These are phyloP conservation scores for Anniella stebbinsi DNA, from an alignment of 2,797 vertebrate species.

Conservation along the genomic window DNA sequence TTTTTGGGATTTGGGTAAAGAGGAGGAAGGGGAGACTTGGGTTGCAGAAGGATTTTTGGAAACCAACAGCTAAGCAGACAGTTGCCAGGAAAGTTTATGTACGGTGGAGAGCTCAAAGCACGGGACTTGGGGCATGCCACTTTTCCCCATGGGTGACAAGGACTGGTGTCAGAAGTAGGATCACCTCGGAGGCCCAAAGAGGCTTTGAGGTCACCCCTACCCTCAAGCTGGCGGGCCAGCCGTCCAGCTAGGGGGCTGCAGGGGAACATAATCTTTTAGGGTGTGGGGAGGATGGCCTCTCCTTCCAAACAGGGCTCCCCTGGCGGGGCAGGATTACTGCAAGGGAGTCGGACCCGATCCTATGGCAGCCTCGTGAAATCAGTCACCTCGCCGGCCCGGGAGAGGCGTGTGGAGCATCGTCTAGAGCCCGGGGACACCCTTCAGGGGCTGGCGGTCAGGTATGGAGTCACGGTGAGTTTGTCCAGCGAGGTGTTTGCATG, in stretches of 20 bases:
- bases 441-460: slow-evolving; percentile 89
- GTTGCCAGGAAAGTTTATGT: not conserved
- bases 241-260: not conserved
- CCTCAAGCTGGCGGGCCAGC: not conserved
- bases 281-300: slow-evolving; percentile 63
- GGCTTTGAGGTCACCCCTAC: not conserved
- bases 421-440: slow-evolving; percentile 89
- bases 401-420: slow-evolving; percentile 82
- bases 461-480: slow-evolving; percentile 92
- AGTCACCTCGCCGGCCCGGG: slow-evolving; percentile 80
- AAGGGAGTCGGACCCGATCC: slow-evolving; percentile 80
- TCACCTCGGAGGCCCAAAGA: not conserved
- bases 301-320: slow-evolving; percentile 53
- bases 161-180: not conserved
- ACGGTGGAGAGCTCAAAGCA: too few relatives aligned
- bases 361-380: slow-evolving; percentile 89
- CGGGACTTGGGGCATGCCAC: too few relatives aligned
- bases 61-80: not conserved
- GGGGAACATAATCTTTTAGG: accelerated
- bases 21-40: too few relatives aligned
- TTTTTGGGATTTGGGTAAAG: not conserved
- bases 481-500: not conserved
- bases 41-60: not conserved
- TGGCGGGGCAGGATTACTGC: slow-evolving; percentile 73
- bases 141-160: not conserved